These are phyloP conservation scores for Bombus picipes DNA, from an alignment of 1,140 invertebrate genomes.

Conservation along the genomic window DNA sequence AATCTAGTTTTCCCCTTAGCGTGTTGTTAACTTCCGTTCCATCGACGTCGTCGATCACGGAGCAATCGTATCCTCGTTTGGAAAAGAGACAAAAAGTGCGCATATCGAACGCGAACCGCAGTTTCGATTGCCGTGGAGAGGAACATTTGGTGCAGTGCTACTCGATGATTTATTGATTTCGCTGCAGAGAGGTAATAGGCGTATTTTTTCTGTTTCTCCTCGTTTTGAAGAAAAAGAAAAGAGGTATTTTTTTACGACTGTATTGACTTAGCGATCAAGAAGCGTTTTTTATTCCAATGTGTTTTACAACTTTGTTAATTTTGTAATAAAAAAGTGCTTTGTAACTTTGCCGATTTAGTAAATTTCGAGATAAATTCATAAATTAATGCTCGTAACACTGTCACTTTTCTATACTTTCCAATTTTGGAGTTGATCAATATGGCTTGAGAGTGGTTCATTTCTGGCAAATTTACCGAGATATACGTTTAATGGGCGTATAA, in stretches of 20 bases:
- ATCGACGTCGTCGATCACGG: slow-evolving; percentile 20
- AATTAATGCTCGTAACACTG: no score
- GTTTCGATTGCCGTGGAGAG: neutral
- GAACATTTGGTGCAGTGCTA: neutral
- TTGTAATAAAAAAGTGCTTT: neutral
- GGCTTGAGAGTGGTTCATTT: neutral
- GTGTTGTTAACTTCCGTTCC: neutral
- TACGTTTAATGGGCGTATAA: neutral
- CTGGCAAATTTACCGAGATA: slow-evolving; percentile 1
- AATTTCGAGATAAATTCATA: no score
- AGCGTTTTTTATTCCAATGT: neutral
- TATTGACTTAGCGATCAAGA: no score
- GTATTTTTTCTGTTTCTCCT: no score
- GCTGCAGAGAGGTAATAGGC: neutral
- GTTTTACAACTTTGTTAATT: neutral
- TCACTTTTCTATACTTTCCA: neutral
- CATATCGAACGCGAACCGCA: neutral
- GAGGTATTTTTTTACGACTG: no score
- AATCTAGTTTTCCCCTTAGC: neutral
- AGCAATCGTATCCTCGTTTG: slow-evolving; percentile 13
- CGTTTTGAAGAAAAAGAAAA: no score
- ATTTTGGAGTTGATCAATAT: no score
- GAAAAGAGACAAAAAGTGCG: neutral
- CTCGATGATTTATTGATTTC: slow-evolving; percentile 5
- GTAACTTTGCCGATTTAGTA: neutral